phyloP scores from a whole-genome alignment of 2,797 vertebrate genomes.

The Okamejei kenojei region DNA sequence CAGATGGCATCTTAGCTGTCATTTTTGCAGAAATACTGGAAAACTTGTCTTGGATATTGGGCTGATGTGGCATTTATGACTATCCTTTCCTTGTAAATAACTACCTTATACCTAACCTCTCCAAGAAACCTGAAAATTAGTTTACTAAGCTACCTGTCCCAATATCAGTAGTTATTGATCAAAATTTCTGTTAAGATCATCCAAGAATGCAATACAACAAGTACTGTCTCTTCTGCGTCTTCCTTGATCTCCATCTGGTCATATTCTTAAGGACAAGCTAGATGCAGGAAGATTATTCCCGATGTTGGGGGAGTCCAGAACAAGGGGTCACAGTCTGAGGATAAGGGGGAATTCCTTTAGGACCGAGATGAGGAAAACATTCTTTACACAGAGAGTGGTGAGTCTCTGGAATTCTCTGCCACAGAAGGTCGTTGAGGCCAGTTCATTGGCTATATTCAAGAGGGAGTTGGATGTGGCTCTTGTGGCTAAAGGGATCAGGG shows the following conservation, averaged over 20 bases:
- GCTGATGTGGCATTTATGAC: background rate
- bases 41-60: background rate
- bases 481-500: too few relatives aligned
- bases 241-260: background rate
- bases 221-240: background rate
- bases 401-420: too few relatives aligned
- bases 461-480: too few relatives aligned
- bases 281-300: too few relatives aligned
- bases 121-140: background rate
- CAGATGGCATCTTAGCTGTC: slow-evolving; percentile 15
- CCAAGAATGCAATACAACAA: background rate
- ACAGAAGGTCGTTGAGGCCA: too few relatives aligned
- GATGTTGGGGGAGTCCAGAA: too few relatives aligned
- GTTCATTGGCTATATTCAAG: too few relatives aligned
- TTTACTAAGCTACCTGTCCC: background rate
- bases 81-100: background rate
- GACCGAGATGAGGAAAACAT: too few relatives aligned
- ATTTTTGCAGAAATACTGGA: background rate
- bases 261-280: too few relatives aligned
- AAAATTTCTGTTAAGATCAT: background rate
- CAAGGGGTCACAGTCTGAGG: too few relatives aligned
- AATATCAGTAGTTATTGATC: background rate
- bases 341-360: too few relatives aligned
- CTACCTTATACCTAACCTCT: slow-evolving; percentile 7
- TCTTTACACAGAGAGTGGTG: too few relatives aligned